Conservation (phyloP, 2,888 invertebrate genomes). For the Cenopis cana region DNA sequence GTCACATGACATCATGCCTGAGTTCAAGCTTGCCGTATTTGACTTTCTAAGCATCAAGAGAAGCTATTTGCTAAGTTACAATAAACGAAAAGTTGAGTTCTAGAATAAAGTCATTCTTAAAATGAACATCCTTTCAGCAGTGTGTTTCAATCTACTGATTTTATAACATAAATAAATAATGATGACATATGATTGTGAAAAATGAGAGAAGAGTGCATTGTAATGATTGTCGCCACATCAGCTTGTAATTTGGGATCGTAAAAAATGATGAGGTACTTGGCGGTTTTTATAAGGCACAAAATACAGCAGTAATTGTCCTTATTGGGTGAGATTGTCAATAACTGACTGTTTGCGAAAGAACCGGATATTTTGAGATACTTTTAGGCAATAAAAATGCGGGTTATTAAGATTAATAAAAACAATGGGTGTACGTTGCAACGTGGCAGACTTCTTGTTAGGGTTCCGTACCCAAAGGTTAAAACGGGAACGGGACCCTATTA, state of each 20-base stretch:
- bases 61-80: background rate
- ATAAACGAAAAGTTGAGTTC: too few relatives aligned
- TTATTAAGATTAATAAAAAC: slow-evolving; percentile 4
- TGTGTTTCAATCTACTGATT: background rate
- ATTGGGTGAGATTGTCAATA: slow-evolving; percentile 16
- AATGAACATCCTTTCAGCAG: too few relatives aligned
- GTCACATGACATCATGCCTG: slow-evolving; percentile 3
- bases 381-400: slow-evolving; percentile 20
- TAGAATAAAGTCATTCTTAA: too few relatives aligned
- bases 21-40: background rate
- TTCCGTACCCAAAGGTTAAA: background rate
- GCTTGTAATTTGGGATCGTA: slow-evolving; percentile 40
- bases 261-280: slow-evolving; percentile 35
- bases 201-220: slow-evolving; percentile 9
- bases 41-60: background rate
- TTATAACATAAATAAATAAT: background rate
- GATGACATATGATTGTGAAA: background rate
- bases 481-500: too few relatives aligned
- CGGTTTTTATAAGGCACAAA: slow-evolving; percentile 22
- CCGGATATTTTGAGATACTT: slow-evolving; percentile 35
- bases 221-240: slow-evolving; percentile 23
- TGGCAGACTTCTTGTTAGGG: background rate
- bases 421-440: background rate
- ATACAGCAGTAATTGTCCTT: slow-evolving; percentile 22
- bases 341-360: slow-evolving; percentile 11